A percentile compares a stretch with the other conserved stretches of the same genome.
These are phyloP conservation scores for Cavia porcellus DNA, from an alignment of 2,113 vertebrate genomes.

Conservation along the genomic window DNA sequence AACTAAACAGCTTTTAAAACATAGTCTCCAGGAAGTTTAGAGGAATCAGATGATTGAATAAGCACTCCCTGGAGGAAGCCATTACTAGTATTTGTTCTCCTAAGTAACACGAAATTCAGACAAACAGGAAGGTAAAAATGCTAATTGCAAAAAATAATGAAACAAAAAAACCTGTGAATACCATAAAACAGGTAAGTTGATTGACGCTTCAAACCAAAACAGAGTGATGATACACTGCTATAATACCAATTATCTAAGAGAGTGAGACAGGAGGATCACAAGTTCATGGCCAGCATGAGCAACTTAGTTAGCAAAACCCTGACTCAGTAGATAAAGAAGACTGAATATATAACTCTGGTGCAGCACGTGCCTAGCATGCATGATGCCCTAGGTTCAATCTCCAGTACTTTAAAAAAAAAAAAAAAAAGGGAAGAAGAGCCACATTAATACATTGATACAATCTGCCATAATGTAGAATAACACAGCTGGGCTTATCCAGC, in stretches of 20 bases:
- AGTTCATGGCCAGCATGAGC: neutral
- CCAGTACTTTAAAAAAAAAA: neutral
- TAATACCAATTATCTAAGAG: neutral
- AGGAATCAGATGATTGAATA: neutral
- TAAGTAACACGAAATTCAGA: conserved; percentile 14
- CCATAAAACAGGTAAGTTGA: neutral
- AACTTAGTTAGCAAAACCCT: neutral
- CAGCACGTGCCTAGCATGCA: neutral
- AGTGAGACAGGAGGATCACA: neutral
- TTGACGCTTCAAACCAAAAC: neutral
- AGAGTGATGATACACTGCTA: neutral
- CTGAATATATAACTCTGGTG: neutral
- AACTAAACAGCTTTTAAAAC: conserved; percentile 2
- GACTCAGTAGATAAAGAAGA: neutral
- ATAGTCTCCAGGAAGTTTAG: neutral
- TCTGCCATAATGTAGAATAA: neutral
- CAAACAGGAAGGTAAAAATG: neutral
- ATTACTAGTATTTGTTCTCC: neutral
- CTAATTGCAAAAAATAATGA: neutral
- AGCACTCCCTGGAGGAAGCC: neutral
- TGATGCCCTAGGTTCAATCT: neutral
- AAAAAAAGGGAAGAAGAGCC: neutral
- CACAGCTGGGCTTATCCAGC: neutral
- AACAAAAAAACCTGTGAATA: neutral
- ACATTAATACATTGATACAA: neutral